Conservation (phyloP, 2,888 invertebrate genomes). For the Nomada hirtipes region DNA sequence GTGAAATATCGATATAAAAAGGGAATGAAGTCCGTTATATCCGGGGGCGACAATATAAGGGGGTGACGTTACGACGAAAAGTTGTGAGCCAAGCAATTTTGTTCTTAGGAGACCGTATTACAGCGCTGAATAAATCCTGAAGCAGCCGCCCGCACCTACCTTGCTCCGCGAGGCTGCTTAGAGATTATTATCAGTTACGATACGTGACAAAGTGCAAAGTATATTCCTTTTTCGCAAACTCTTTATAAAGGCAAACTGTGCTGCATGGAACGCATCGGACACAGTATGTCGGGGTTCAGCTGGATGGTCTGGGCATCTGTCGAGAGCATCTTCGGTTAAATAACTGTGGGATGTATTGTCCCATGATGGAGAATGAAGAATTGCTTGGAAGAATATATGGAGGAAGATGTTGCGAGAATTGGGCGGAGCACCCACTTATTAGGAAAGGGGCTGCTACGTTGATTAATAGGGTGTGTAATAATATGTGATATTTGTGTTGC, state of each 20-base stretch:
- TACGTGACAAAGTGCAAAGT: slow-evolving; percentile 60
- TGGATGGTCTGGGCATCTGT: too few species aligned
- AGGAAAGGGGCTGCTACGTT: too few species aligned
- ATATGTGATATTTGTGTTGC: too few species aligned
- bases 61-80: slow-evolving; percentile 55
- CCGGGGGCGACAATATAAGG: slow-evolving; percentile 47
- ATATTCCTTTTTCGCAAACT: slow-evolving; percentile 9
- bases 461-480: too few species aligned
- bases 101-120: slow-evolving; percentile 57
- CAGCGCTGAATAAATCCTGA: slow-evolving; percentile 52
- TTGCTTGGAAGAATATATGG: too few species aligned
- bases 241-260: slow-evolving; percentile 28
- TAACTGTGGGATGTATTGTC: too few species aligned
- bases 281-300: neutral
- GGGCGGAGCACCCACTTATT: too few species aligned
- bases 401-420: too few species aligned
- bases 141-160: slow-evolving; percentile 26
- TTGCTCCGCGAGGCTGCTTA: slow-evolving; percentile 20
- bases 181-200: slow-evolving; percentile 61
- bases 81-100: slow-evolving; percentile 67
- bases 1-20: slow-evolving; percentile 53
- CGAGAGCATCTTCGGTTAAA: too few species aligned
- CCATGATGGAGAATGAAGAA: too few species aligned
- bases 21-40: slow-evolving; percentile 49
- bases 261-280: neutral